Conservation (phyloP, 2,113 vertebrate genomes). For the Phrynosoma platyrhinos region DNA sequence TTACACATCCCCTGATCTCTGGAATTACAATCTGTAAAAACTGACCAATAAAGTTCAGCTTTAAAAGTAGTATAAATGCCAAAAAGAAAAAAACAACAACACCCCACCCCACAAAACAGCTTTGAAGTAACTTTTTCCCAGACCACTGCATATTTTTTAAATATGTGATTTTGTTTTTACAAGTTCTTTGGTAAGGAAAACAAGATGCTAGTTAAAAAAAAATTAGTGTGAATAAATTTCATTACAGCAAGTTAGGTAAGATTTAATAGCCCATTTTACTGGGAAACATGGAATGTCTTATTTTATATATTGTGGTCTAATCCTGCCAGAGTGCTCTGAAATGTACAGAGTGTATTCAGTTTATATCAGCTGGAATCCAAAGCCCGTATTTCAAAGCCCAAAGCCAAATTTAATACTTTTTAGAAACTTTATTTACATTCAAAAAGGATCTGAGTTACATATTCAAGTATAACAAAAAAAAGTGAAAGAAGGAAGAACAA, state of each 20-base stretch:
- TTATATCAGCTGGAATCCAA: too few relatives aligned
- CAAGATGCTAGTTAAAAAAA: background rate
- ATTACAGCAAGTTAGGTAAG: background rate
- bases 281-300: background rate
- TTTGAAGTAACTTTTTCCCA: conserved; percentile 14
- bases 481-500: too few relatives aligned
- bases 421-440: too few relatives aligned
- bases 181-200: background rate
- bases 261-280: background rate
- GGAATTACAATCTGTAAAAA: background rate
- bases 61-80: background rate
- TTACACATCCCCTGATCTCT: background rate
- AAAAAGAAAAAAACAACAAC: background rate
- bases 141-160: too few relatives aligned
- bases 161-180: background rate
- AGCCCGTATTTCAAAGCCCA: too few relatives aligned
- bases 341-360: too few relatives aligned
- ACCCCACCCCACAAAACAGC: background rate
- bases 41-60: rapidly evolving
- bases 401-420: too few relatives aligned
- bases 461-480: too few relatives aligned
- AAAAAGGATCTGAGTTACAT: too few relatives aligned
- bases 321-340: background rate
- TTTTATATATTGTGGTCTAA: background rate
- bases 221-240: background rate